Conservation (phyloP, 2,797 vertebrate genomes). For the Oreochromis grahami region DNA sequence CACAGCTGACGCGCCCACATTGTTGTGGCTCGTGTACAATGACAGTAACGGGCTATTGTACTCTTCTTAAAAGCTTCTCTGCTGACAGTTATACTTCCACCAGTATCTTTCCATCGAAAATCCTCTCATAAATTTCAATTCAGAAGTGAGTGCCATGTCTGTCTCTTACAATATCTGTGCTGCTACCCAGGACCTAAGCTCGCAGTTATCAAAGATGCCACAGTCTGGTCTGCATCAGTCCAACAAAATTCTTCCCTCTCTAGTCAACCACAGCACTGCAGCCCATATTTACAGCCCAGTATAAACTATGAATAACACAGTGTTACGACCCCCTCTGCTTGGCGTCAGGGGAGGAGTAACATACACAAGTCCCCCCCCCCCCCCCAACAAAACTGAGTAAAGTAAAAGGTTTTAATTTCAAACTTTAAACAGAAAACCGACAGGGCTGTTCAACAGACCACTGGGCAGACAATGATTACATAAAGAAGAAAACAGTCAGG, state of each 20-base stretch:
- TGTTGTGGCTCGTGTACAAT: background rate
- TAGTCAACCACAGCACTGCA: background rate
- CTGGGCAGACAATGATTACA: too few species aligned
- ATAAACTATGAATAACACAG: background rate
- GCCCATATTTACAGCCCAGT: background rate
- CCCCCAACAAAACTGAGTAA: too few species aligned
- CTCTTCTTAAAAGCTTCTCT: background rate
- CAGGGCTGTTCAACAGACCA: too few species aligned
- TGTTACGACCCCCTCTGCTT: too few species aligned
- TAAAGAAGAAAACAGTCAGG: too few species aligned
- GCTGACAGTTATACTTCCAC: background rate
- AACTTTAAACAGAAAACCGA: too few species aligned
- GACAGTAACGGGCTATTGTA: background rate
- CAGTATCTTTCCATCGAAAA: background rate
- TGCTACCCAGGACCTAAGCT: background rate
- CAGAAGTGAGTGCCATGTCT: background rate
- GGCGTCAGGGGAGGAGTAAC: too few species aligned
- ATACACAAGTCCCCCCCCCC: too few species aligned
- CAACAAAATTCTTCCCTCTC: background rate
- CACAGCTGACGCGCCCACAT: accelerated
- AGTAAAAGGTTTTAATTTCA: too few species aligned
- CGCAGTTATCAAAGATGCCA: background rate
- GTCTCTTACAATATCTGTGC: background rate
- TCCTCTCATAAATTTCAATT: background rate
- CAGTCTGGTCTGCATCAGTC: background rate